Base-by-base conservation (phyloP, 2,888 invertebrate species). In the Catocala fraxini region DNA sequence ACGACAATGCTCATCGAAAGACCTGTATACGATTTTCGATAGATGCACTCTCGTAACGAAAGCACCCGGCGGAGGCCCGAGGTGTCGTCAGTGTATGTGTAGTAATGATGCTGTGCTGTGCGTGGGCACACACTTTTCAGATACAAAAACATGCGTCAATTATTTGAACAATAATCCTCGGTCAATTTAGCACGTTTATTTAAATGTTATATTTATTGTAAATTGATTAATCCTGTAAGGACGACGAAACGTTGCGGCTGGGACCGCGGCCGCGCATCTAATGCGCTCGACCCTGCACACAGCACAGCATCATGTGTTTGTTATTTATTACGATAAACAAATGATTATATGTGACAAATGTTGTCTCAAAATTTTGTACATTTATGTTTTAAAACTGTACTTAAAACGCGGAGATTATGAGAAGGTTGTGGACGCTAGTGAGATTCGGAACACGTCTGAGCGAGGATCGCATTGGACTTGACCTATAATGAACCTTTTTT, bases 1-100 rank as follows among this genome's bases (percentile, higher is more conserved):
- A 87, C 82, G 82, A 87, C 73, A 73, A 63, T 65, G 81, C 80
- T 84, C 79, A 86, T 70, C 82, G 81, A 82, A 82, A 55, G 69
- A 83, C 45, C 81, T 42, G 84, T 84, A 81, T 83, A 86, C 77
- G 84, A 84, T 79, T 60, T 54, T 59, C 52, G 60, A 70, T 65
- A n/a, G n/a, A 59, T 65, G 65, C 58, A 47, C 53, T 61, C 51
- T 7, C 35, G 9, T 9, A 39, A 39, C 35, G 9, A 6, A 39
- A 9, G 35, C 35, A 25, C 3, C 4, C 25, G 25, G 25, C 25
- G 25, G 25, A 46, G 6, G n/a, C 15, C 12, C 46, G 46, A 12
- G 7, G 13, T n/a, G 15, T 49, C 33, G 41, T 56, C 42, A 56
- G 51, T 45, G n/a, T 45, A 45, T 4, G 10, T 53, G 63, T 56